Conservation (phyloP, 2,797 vertebrate genomes). For the Acestrorhynchus altus region DNA sequence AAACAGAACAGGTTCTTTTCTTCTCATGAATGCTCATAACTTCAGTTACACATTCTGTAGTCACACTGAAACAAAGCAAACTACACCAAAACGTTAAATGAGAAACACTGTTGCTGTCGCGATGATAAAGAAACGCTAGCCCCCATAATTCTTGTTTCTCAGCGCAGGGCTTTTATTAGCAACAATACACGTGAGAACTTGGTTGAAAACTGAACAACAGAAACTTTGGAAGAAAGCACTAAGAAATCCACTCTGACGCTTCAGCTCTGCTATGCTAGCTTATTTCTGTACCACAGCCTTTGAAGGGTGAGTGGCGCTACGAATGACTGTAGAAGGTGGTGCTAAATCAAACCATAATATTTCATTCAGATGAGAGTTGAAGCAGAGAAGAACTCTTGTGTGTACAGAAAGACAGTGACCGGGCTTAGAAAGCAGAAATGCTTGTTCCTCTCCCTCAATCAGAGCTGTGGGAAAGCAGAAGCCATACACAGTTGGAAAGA, state of each 20-base stretch:
- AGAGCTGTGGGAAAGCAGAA: slow-evolving; percentile 38
- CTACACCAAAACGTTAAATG: slow-evolving; percentile 9
- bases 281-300: slow-evolving; percentile 28
- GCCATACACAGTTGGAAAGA: slow-evolving; percentile 36
- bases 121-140: slow-evolving; percentile 33
- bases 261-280: slow-evolving; percentile 6
- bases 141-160: slow-evolving; percentile 39
- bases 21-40: background rate
- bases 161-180: slow-evolving; percentile 58
- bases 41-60: background rate
- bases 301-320: background rate
- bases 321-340: slow-evolving; percentile 18
- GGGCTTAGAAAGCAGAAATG: slow-evolving; percentile 20
- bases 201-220: slow-evolving; percentile 13
- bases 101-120: background rate
- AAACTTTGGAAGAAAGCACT: slow-evolving; percentile 35
- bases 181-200: slow-evolving; percentile 43
- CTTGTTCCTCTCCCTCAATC: background rate
- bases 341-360: slow-evolving; percentile 23
- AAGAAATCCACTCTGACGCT: slow-evolving; percentile 7
- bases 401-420: slow-evolving; percentile 20
- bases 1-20: background rate
- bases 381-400: slow-evolving; percentile 15
- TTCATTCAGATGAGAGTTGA: slow-evolving; percentile 29
- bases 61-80: slow-evolving; percentile 31